Base-by-base conservation (phyloP, 2,113 vertebrate genomes). In the Microcebus griseorufus region DNA sequence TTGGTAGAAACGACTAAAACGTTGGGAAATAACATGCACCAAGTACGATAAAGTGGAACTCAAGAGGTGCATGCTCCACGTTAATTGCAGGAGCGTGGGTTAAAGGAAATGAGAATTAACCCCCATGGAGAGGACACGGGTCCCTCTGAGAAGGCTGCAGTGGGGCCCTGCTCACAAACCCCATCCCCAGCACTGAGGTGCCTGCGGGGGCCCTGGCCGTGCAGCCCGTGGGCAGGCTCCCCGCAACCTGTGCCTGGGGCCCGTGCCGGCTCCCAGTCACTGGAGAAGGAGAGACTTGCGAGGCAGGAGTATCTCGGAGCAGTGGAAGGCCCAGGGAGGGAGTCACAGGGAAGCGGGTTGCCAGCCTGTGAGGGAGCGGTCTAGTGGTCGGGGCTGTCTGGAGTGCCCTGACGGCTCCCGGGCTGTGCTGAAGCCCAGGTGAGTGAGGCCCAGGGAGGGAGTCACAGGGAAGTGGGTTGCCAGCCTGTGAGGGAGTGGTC, bases 121-220 rank as follows among this genome's bases (percentile, higher is more conserved):
- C 32, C 12, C 6, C 17, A 3, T 1, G 13, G 29, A 32, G 23
- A 51, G 53, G 62, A 42, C 18, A 0, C 9, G 39, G 34, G 48
- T 45, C 2, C 25, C 11, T 27, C 32, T 12, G n/a, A 25, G 58
- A 53, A 23, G 39, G 3, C 18, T 29, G 25, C 45, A 4, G 42
- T 25, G 6, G 17, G 34, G n/a, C 20, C 32, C 10, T 9, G 42
- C 29, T 39, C 11, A 4, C 55, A 67, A 48, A 6, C 80, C 34
- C 6, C 25, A 84, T 6, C 6, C 39, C 5, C n/a, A 5, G 12
- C 3, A 17, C 8, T 8, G 8, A 0, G 1, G 83, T 1, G 13
- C 58, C 69, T 6, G 10, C 34, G 51, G 2, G 16, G 27, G 62
- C 8, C 27, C 58, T 22, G 1, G 6, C 10, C 3, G 27, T 37